A percentile compares a stretch with the other conserved stretches of the same genome.
Conservation (phyloP, 64 coral and sea anemone species). For the Acropora tenuis region DNA sequence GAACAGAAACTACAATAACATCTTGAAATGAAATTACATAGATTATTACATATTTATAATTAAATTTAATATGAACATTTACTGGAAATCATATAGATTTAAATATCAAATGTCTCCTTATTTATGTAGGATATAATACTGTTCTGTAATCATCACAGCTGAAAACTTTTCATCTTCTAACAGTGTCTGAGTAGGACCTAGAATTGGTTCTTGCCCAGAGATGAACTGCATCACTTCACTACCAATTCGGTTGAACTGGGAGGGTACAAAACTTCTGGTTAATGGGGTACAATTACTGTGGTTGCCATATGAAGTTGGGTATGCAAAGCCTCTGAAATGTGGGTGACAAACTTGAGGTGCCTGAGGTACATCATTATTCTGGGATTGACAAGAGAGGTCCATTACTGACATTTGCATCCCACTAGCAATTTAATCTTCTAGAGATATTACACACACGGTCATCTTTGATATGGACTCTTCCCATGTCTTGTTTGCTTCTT, state of each 20-base stretch:
- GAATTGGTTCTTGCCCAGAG: neutral
- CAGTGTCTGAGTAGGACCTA: neutral
- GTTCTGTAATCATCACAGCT: neutral
- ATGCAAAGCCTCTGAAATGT: neutral
- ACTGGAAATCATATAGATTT: neutral
- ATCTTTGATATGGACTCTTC: slow-evolving; percentile 53
- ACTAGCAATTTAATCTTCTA: slow-evolving; percentile 38
- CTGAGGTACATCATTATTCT: no score
- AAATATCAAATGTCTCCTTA: slow-evolving; percentile 12
- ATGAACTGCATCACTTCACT: slow-evolving; percentile 14
- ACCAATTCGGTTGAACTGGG: neutral
- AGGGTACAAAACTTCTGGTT: slow-evolving; percentile 8
- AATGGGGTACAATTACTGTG: neutral
- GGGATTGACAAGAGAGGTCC: slow-evolving; percentile 21
- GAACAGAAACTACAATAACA: neutral
- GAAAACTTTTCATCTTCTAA: neutral
- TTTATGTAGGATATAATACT: neutral
- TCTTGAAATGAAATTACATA: neutral
- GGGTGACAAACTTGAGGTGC: neutral
- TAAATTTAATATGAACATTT: neutral
- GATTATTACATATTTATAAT: neutral
- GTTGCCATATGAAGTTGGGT: slow-evolving; percentile 3
- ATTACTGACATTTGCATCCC: slow-evolving; percentile 46
- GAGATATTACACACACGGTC: slow-evolving; percentile 43
- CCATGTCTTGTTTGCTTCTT: neutral